phyloP scores from a whole-genome alignment of 2,888 invertebrate species.

The Yponomeuta evonymella region DNA sequence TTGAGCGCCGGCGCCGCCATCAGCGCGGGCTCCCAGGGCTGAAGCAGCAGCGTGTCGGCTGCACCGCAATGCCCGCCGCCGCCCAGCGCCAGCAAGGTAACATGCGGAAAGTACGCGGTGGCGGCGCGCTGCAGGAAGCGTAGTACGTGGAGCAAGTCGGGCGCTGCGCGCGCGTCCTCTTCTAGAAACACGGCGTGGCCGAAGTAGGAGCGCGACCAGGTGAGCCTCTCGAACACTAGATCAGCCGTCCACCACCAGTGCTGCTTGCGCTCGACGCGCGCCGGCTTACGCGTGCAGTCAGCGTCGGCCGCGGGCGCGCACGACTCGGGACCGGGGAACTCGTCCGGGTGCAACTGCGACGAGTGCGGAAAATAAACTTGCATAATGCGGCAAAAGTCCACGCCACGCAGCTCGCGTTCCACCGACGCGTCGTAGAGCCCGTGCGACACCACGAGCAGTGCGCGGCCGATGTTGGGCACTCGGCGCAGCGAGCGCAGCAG shows the following conservation, averaged over 20 bases:
- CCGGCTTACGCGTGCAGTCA: background rate
- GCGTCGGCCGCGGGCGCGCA: slow-evolving; percentile 17
- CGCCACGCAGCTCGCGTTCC: slow-evolving; percentile 7
- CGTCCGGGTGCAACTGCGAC: too few relatives aligned
- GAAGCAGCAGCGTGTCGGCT: too few relatives aligned
- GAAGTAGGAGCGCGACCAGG: background rate
- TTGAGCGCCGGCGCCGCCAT: too few relatives aligned
- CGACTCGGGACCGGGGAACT: too few relatives aligned
- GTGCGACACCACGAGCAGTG: slow-evolving; percentile 17
- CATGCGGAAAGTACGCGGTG: background rate
- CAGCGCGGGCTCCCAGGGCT: too few relatives aligned
- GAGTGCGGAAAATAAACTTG: too few relatives aligned
- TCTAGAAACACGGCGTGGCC: background rate
- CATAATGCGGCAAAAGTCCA: too few relatives aligned
- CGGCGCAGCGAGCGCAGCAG: slow-evolving; percentile 22
- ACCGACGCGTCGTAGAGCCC: slow-evolving; percentile 18
- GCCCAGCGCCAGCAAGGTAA: too few relatives aligned
- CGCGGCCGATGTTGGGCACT: too few relatives aligned
- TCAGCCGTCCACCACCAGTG: background rate
- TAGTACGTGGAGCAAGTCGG: background rate
- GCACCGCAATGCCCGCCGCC: too few relatives aligned
- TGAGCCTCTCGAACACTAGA: background rate
- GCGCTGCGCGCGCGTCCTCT: background rate
- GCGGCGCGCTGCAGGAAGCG: background rate
- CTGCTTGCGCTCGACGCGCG: slow-evolving; percentile 1